phyloP scores from a whole-genome alignment of 2,113 vertebrate genomes.

The Heptranchias perlo region DNA sequence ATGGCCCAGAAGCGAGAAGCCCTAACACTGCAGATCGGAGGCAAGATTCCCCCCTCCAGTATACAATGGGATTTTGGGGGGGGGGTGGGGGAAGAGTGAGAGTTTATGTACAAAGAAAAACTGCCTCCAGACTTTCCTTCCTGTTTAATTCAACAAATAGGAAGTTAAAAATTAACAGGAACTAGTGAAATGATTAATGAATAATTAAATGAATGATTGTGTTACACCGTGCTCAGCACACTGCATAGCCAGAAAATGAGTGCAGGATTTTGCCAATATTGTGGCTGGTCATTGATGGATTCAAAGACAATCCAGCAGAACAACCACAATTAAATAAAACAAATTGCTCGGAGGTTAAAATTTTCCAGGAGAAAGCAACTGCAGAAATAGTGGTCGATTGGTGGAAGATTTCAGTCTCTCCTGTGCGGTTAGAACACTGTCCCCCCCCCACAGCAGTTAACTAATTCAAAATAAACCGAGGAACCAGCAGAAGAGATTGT shows the following conservation, averaged over 20 bases:
- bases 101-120: not conserved
- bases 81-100: not conserved
- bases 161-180: not conserved
- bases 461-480: not conserved
- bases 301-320: too few species aligned
- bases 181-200: not conserved
- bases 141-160: not conserved
- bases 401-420: not conserved
- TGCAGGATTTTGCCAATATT: not conserved
- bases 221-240: not conserved
- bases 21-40: not conserved
- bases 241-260: not conserved
- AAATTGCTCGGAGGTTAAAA: not conserved
- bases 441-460: not conserved
- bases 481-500: not conserved
- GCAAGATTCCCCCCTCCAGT: not conserved
- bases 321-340: not conserved
- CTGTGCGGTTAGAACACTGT: not conserved
- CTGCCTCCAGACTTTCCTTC: not conserved
- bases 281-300: not conserved
- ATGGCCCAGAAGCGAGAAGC: not conserved
- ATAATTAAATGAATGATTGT: not conserved
- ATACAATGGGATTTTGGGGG: too few species aligned
- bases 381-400: not conserved
- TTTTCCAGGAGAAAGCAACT: not conserved